Evolutionary conservation across 2,113 vertebrate species (phyloP), one percentile per base, ranked within the genome.

Genomic region (Pogona vitticeps): DNA sequence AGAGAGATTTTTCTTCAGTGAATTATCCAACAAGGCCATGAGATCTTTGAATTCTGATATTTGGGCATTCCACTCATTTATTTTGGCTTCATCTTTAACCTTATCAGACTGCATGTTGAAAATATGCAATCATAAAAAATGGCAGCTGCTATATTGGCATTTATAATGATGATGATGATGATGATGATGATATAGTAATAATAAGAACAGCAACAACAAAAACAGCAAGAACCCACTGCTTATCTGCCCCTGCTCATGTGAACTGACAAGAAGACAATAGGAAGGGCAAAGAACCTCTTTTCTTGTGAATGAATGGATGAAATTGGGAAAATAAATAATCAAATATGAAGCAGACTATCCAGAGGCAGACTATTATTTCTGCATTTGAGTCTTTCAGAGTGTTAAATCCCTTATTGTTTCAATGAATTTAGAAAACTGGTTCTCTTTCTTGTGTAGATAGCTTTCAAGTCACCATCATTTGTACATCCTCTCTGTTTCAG

Each of bases 41-140:
- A 92, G 85, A 10, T 81, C 63, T 65, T 17, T 79, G 56, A 5
- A 10, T 90, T 93, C 82, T 75, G 84, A 84, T 82, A 58, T 26
- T 75, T 86, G 89, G 90, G 76, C 18, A 0, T 5, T 31, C 63
- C 3, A n/a, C 18, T 13, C 28, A 6, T 82, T 71, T 72, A 28
- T 68, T n/a, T 85, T 28, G 10, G 33, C 81, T 76, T 93, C 56
- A 86, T 80, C 36, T 78, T 8, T 83, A 82, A 72, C 86, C 52
- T 84, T 59, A 21, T 61, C 9, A 65, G 80, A 89, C 90, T 92
- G 58, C 67, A 90, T 85, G 68, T 86, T 68, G 89, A 91, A 89
- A 91, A 71, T 82, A 65, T 17, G 81, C 65, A 83, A 67, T 1
- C 61, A 80, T 72, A 56, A 89, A 80, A 86, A 83, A 31, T 20